phyloP scores from a whole-genome alignment of 2,113 vertebrate species.

The Chionodraco myersi region DNA sequence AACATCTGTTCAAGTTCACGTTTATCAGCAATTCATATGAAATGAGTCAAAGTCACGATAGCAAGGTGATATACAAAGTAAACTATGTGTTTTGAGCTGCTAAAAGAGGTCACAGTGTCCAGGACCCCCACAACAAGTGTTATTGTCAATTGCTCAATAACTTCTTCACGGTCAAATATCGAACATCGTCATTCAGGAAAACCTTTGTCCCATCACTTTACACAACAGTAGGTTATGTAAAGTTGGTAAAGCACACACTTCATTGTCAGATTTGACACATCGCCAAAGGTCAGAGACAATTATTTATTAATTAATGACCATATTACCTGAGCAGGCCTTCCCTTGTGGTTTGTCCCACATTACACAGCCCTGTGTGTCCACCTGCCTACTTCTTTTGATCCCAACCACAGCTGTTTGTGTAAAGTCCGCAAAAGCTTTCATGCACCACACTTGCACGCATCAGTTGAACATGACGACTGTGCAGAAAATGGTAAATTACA shows the following conservation, averaged over 20 bases:
- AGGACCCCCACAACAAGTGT: no score
- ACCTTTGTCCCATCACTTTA: neutral
- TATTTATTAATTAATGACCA: slow-evolving; percentile 8
- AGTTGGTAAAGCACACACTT: neutral
- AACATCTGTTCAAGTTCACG: neutral
- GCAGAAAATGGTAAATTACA: neutral
- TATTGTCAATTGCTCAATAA: no score
- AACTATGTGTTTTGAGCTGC: no score
- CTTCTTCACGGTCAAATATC: neutral
- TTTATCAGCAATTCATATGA: neutral
- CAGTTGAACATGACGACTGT: neutral
- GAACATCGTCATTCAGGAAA: neutral
- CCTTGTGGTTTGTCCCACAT: neutral
- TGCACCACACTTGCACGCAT: neutral
- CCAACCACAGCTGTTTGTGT: neutral
- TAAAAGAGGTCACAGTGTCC: no score
- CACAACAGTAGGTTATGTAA: neutral
- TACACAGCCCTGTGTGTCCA: neutral
- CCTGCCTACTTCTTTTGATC: neutral
- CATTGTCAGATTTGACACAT: no score
- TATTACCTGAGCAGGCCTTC: slow-evolving; percentile 32
- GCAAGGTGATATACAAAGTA: no score
- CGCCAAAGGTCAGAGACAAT: no score
- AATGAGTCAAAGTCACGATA: neutral
- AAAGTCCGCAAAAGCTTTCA: neutral